Evolutionary conservation across 1,140 invertebrate genomes (phyloP), one percentile per base, ranked within the genome.

Genomic region (Drosophila nasuta): DNA sequence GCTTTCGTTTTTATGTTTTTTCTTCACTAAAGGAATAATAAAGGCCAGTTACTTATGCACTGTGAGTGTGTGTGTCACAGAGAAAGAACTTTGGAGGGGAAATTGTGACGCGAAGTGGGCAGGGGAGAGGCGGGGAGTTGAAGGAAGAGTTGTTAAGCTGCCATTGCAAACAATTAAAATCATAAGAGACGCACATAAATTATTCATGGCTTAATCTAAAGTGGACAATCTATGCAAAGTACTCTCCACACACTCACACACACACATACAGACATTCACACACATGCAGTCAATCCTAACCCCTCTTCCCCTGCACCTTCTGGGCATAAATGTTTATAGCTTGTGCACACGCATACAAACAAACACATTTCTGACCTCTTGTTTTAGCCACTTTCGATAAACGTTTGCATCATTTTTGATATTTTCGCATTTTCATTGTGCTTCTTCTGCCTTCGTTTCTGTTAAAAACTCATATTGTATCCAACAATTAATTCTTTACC

Each of bases 131-230:
- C 49, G n/a, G 33, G 28, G 25, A 38, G 46, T 48, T 38, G 69
- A 48, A 57, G 71, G 78, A 75, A 76, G 80, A 80, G 77, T 88
- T 85, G 83, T 88, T 89, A 82, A 89, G 89, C 81, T 82, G 88
- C 88, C 89, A 91, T 91, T 91, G 89, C 89, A 91, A 91, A 91
- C 89, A 91, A 91, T 91, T 91, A 91, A 91, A 91, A 91, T 91
- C 89, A 91, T 91, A 91, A 91, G 81, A 91, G 89, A 91, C 88
- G 88, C 88, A 91, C 88, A 91, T 91, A 91, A 91, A 91, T 91
- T 91, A 91, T 91, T 91, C 88, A 91, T 91, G 82, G 80, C 88
- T 88, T 91, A 91, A 91, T 91, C 88, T 91, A 89, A 91, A 91
- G 88, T 91, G 88, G 88, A 91, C 88, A 91, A 91, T 91, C 88